A percentile compares a stretch with the other conserved stretches of the same genome.
Conservation (phyloP, 2,888 invertebrate species). For the Drosophila cognata region DNA sequence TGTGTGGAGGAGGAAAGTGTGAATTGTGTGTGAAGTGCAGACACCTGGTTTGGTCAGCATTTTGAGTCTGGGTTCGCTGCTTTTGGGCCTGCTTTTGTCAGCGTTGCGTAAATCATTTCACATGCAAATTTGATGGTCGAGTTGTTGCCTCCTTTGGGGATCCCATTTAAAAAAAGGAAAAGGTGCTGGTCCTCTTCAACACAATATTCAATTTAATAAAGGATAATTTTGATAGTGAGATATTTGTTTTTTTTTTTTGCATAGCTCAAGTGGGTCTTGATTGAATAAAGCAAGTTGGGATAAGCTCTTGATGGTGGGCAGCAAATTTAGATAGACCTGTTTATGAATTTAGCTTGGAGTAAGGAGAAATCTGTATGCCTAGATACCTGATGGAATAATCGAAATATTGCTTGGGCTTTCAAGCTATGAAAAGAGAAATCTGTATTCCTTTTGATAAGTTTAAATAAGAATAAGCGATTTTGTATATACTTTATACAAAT, state of each 20-base stretch:
- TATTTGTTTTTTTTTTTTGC: slow-evolving; percentile 11
- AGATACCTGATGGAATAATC: not conserved
- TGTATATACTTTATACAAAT: too few species aligned
- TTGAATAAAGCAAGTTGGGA: slow-evolving; percentile 41
- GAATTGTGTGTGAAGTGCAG: slow-evolving; percentile 45
- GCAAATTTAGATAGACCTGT: slow-evolving; percentile 1
- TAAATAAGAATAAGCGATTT: not conserved
- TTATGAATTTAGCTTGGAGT: not conserved
- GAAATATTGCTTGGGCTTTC: not conserved
- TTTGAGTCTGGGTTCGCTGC: slow-evolving; percentile 2
- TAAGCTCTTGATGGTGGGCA: slow-evolving; percentile 2
- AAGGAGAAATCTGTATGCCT: not conserved
- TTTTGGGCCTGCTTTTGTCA: slow-evolving; percentile 47
- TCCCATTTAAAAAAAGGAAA: slow-evolving; percentile 15
- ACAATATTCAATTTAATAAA: slow-evolving; percentile 48
- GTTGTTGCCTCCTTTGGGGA: slow-evolving; percentile 32
- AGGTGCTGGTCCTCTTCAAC: slow-evolving; percentile 10
- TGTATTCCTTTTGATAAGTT: not conserved
- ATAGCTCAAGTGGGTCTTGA: slow-evolving; percentile 47
- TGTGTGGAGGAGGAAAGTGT: not conserved
- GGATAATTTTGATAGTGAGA: slow-evolving; percentile 42
- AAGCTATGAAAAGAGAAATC: not conserved
- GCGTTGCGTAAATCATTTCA: slow-evolving; percentile 30
- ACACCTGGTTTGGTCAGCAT: slow-evolving; percentile 53
- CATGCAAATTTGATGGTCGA: slow-evolving; percentile 48